These are phyloP conservation scores for Xestoiulus laeticollis DNA, from an alignment of 2,888 invertebrate species.

Conservation along the genomic window DNA sequence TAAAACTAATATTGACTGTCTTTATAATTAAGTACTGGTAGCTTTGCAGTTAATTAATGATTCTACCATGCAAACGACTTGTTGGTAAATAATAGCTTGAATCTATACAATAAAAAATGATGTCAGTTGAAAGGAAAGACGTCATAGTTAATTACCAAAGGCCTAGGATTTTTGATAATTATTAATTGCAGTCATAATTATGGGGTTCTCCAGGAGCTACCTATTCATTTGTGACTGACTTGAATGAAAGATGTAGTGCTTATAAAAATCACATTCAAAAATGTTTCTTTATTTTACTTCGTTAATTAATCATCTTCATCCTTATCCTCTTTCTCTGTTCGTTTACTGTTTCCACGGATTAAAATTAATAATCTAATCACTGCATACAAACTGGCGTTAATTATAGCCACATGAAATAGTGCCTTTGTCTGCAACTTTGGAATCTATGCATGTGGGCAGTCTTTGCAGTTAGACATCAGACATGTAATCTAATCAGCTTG, in stretches of 20 bases:
- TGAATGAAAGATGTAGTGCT: neutral
- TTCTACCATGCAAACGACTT: neutral
- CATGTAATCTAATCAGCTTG: neutral
- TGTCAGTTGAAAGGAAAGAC: neutral
- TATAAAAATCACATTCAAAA: neutral
- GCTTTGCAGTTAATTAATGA: neutral
- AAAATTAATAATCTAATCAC: conserved; percentile 6
- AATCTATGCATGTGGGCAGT: neutral
- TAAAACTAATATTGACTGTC: neutral
- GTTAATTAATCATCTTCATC: neutral
- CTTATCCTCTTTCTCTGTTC: neutral
- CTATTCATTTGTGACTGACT: neutral
- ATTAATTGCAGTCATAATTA: neutral
- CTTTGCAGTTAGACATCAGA: neutral
- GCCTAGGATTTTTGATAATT: neutral
- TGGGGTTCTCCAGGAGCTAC: neutral
- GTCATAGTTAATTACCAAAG: neutral
- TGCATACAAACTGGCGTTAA: neutral
- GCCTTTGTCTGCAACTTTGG: neutral
- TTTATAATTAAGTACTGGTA: neutral
- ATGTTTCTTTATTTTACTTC: neutral
- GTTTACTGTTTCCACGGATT: neutral
- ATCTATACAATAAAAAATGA: neutral
- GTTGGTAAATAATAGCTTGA: neutral
- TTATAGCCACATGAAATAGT: neutral